Evolutionary conservation across 53 echinoderm and acorn worm genomes (phyloP).

Genomic region (Echinarachnius parma): DNA sequence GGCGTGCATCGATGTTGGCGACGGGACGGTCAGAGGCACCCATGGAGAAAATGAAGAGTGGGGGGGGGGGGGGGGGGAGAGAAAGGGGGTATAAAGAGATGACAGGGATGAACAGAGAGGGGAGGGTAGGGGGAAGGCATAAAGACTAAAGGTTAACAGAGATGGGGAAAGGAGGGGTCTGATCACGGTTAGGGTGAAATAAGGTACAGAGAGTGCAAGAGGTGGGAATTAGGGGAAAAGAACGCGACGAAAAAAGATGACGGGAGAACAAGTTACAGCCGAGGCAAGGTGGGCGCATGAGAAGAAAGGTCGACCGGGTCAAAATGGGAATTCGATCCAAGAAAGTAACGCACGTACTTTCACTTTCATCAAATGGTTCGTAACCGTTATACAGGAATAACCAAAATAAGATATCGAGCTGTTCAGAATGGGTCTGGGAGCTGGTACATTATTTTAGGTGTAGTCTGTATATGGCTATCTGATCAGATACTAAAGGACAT

Average conservation of each 20-base stretch:
- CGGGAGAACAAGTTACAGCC: not conserved
- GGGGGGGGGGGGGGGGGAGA: not conserved
- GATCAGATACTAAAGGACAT: too few relatives aligned
- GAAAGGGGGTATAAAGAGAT: not conserved
- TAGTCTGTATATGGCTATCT: too few relatives aligned
- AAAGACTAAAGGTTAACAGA: too few relatives aligned
- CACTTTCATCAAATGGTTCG: too few relatives aligned
- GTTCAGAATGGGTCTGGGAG: too few relatives aligned
- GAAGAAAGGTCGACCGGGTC: conserved; percentile 17
- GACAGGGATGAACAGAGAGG: not conserved
- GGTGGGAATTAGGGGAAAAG: not conserved
- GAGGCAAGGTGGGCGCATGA: not conserved
- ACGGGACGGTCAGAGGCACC: conserved; percentile 31
- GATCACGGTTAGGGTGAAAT: not conserved
- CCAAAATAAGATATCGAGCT: too few relatives aligned
- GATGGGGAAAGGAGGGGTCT: too few relatives aligned
- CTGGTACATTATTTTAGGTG: too few relatives aligned
- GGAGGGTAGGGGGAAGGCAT: not conserved
- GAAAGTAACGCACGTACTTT: too few relatives aligned
- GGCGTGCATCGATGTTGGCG: conserved; percentile 40
- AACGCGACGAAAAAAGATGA: not conserved
- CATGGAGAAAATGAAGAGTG: not conserved
- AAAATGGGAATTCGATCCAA: too few relatives aligned
- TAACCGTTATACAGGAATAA: too few relatives aligned
- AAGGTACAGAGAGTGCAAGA: not conserved